Evolutionary conservation across 1,140 invertebrate species (phyloP), one percentile per base, ranked within the genome.

Genomic region (Carcinoscorpius rotundicauda): DNA sequence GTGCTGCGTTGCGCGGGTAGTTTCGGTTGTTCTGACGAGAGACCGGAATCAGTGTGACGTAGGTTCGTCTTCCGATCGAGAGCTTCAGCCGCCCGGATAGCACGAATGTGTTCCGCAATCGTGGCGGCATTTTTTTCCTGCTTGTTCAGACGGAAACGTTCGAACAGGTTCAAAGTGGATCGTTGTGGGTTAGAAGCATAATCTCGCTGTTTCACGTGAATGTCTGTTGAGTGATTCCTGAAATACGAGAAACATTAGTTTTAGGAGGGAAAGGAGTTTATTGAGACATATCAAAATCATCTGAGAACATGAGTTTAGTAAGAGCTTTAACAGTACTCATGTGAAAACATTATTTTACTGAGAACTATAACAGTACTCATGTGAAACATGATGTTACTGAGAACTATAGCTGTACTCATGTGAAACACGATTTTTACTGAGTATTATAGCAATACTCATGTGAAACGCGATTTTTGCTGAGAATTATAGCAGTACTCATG

Each of bases 51-150:
- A 6, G 64, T 67, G 10, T 62, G 52, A 60, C 66, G 52, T 6
- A 68, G 58, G 5, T 61, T 59, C 6, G 72, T 72, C 50, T 71
- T 65, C 29, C 72, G 55, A 62, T 73, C 72, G 49, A 73, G 51
- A 11, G 69, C 71, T 65, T 73, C 72, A 3, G 72, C 72, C 3
- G 69, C 71, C 4, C 72, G 52, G 4, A 73, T 67, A 6, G 72
- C 72, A 52, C 71, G 61, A 6, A 73, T 72, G 48, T 73, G 71
- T 55, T 73, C 69, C 50, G 68, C 64, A 11, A 73, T 68, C 57
- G 69, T 72, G 49, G 71, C 70, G 48, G 69, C 70, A n/a, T 72
- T 71, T 62, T 69, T 71, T 57, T 72, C 72, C 56, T 71, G 71
- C 60, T 73, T 73, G 29, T 67, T 71, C 6, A 72, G 66, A 4